Base-by-base conservation (phyloP, 1,140 invertebrate genomes). In the Dendrolimus kikuchii region DNA sequence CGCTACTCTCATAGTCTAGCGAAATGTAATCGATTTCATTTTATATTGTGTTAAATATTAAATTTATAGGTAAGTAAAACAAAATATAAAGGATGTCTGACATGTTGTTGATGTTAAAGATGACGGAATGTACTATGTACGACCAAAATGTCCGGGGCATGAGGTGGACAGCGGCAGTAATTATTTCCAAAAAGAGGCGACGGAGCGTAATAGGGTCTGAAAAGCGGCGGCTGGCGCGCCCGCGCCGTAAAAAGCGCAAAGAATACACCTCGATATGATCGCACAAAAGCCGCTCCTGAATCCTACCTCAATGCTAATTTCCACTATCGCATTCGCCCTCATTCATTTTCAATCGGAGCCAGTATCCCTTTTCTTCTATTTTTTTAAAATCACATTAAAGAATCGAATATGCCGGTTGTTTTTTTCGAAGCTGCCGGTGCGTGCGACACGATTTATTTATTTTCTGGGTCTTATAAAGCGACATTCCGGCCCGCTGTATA, bases 241-340 rank as follows among this genome's bases (percentile, higher is more conserved):
- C 73, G 68, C 67, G 68, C 78, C 73, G 77, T 85, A 85, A 82
- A 83, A 83, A 83, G 81, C 83, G 77, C 83, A 85, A 86, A 85
- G 81, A 86, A 85, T 86, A 85, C 81, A 83, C 78, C 83, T 85
- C 80, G 83, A 86, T 86, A 85, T 85, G 80, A 86, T 86, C 83
- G 78, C 83, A 86, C 81, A 86, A 86, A 84, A 72, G 75, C 78
- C 81, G 77, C 81, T 82, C 71, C 80, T 77, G 75, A 76, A 81
- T 82, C 79, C 80, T 78, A 72, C 73, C 78, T 84, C 83, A 77
- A 86, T 86, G 83, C 83, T 86, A 86, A 86, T 86, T 86, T 86
- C 83, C 83, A 86, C 83, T 86, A 86, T 86, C 83, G 83, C 75
- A 74, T 66, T 82, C 81, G 77, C 79, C 80, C 83, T 86, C 83